These are phyloP conservation scores for Drosophila merina DNA, from an alignment of 2,888 invertebrate species.

Conservation along the genomic window DNA sequence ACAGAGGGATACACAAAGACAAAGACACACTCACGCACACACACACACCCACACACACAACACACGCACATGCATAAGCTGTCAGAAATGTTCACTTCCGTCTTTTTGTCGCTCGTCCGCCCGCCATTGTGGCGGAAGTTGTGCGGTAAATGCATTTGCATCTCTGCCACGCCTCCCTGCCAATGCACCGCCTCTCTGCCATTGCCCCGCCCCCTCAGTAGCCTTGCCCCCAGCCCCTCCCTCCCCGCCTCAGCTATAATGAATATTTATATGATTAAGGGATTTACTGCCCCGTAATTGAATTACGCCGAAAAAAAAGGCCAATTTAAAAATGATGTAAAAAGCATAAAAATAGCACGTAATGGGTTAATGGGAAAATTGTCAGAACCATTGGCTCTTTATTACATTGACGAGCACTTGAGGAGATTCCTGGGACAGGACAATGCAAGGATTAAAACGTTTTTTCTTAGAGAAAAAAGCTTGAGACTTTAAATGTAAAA, in stretches of 20 bases:
- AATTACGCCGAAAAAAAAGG: constrained; percentile 52
- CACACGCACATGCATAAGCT: constrained; percentile 23
- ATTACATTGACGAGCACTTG: not conserved
- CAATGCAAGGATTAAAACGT: no score
- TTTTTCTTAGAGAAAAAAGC: no score
- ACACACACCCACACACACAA: constrained; percentile 6
- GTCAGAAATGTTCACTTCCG: constrained; percentile 72
- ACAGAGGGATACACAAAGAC: constrained; percentile 2
- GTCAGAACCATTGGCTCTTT: constrained; percentile 7
- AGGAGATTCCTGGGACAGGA: not conserved
- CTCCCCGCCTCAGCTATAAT: constrained; percentile 54
- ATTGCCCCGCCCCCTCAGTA: not conserved
- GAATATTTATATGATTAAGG: constrained; percentile 78
- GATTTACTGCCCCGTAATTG: constrained; percentile 68
- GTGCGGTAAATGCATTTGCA: constrained; percentile 74
- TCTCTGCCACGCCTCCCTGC: constrained; percentile 24
- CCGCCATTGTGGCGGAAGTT: constrained; percentile 64
- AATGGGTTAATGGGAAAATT: constrained; percentile 43
- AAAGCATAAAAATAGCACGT: constrained; percentile 5
- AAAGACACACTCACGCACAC: constrained; percentile 3
- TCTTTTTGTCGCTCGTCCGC: constrained; percentile 53
- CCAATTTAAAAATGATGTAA: constrained; percentile 20
- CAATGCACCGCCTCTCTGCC: not conserved
- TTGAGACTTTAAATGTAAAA: not conserved
- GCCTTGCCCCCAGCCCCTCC: no score